Evolutionary conservation across 2,888 invertebrate species (phyloP), one percentile per base, ranked within the genome.

Genomic region (Frankliniella intonsa): DNA sequence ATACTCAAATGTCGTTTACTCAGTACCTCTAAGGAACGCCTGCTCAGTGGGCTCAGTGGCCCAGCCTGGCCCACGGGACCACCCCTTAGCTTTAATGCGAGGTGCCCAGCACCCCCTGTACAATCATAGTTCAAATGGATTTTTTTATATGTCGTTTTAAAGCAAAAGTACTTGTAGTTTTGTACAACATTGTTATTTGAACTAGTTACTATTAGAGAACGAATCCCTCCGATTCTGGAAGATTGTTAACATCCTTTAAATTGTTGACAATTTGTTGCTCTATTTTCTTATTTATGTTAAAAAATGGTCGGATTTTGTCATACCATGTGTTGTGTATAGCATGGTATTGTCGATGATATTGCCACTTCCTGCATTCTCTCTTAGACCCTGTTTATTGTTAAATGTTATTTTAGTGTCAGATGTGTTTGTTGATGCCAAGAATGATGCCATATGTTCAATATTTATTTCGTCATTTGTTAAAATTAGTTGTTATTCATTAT

Each of bases 391-490:
- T 62, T 17, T 62, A 19, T 19, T 14, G 17, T 55, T 12, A 17
- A 3, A 55, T 17, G 55, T 62, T 62, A 62, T 62, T 62, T n/a
- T 62, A 62, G 62, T 62, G 62, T 17, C n/a, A 62, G 17, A 22
- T 76, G 69, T 76, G 25, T 76, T 76, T 22, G 69, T 76, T 76
- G 55, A 62, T 62, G n/a, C n/a, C 62, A n/a, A 17, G 11, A n/a
- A 19, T 17, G n/a, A 62, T 62, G 69, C 69, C 69, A 76, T 76
- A 76, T 76, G 69, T 76, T 76, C 69, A 76, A 76, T 76, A 76
- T 76, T 76, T 76, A 76, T 76, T 76, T 76, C 25, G 22, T 76
- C 69, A 76, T 22, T 25, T 25, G 25, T 25, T 76, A 25, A 25
- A 7, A 14, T 19, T 76, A 76, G 25, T 76, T 69, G 22, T 69